Percentiles rank a stretch among this genome's conserved stretches.
These are phyloP conservation scores for Petrocephalus schoutedeni DNA, from an alignment of 2,797 vertebrate species.

Conservation along the genomic window DNA sequence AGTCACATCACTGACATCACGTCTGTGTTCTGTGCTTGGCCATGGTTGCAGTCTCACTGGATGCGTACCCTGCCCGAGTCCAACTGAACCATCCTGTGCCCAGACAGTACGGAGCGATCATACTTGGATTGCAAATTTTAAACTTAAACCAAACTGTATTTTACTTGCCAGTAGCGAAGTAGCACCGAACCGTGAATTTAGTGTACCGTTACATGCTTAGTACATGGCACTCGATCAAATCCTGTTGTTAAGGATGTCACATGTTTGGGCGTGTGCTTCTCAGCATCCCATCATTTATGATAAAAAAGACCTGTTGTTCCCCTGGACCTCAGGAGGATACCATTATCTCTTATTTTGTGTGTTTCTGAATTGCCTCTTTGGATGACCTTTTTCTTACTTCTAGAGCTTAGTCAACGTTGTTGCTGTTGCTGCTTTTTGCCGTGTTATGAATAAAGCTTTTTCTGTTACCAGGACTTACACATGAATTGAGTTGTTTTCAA, in stretches of 20 bases:
- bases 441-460: background rate
- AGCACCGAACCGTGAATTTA: background rate
- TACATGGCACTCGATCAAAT: background rate
- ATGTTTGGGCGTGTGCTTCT: background rate
- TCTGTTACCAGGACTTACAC: background rate
- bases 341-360: background rate
- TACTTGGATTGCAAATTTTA: background rate
- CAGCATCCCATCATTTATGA: background rate
- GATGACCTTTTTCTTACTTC: background rate
- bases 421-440: background rate
- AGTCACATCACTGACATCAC: background rate
- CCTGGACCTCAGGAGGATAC: background rate
- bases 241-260: background rate
- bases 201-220: background rate
- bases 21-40: background rate
- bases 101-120: background rate
- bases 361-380: background rate
- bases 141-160: background rate
- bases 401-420: background rate
- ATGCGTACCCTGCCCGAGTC: background rate
- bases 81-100: background rate
- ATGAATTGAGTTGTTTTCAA: background rate
- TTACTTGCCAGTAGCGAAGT: background rate
- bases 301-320: background rate
- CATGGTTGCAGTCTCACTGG: background rate